phyloP scores from a whole-genome alignment of 1,140 invertebrate species.

The Drosophila erecta region DNA sequence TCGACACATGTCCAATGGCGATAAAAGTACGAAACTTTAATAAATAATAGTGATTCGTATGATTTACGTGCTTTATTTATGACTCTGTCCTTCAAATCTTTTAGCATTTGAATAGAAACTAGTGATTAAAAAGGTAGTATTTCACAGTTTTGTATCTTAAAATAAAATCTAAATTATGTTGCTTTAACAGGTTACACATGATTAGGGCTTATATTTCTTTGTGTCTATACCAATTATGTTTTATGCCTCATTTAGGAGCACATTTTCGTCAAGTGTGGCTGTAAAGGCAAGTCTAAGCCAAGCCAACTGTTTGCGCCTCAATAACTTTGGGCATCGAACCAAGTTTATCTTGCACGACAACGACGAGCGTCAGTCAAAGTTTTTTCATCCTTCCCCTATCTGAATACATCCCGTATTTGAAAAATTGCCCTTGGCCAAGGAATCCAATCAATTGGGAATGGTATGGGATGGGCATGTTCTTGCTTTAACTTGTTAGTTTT shows the following conservation, averaged over 20 bases:
- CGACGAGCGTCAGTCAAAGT: constrained; percentile 79
- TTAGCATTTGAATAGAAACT: too few relatives aligned
- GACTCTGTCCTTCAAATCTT: too few relatives aligned
- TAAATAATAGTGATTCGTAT: too few relatives aligned
- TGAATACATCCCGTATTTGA: constrained; percentile 34
- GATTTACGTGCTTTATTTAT: too few relatives aligned
- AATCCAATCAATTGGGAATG: constrained; percentile 9
- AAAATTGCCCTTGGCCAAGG: constrained; percentile 58
- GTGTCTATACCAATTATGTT: too few relatives aligned
- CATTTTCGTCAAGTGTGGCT: constrained; percentile 5
- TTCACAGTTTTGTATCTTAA: too few relatives aligned
- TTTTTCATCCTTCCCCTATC: constrained; percentile 37
- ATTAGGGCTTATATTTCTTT: too few relatives aligned
- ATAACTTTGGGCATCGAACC: constrained; percentile 75
- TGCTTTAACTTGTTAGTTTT: constrained; percentile 69
- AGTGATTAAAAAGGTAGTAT: too few relatives aligned
- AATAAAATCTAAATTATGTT: too few relatives aligned
- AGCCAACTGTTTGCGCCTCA: constrained; percentile 76
- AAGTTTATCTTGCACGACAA: constrained; percentile 73
- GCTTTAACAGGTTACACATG: too few relatives aligned
- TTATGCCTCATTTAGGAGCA: not conserved
- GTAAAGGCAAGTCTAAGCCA: constrained; percentile 24
- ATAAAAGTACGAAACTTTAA: too few relatives aligned
- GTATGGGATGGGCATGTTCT: constrained; percentile 35
- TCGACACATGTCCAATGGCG: too few relatives aligned